phyloP scores from a whole-genome alignment of 2,888 invertebrate species.

The Tupiocoris notatus region DNA sequence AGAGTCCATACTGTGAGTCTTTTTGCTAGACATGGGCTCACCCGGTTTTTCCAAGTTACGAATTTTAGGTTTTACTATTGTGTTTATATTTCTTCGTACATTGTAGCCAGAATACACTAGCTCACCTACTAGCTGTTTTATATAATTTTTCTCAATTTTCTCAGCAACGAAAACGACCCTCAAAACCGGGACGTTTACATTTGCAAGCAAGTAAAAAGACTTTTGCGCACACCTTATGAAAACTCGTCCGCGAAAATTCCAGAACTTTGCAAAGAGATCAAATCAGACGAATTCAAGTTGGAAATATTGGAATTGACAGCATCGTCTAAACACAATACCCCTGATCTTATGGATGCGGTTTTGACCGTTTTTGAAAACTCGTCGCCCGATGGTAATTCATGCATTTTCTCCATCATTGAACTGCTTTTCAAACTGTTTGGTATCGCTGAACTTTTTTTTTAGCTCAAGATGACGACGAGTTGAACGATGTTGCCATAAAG shows the following conservation, averaged over 20 bases:
- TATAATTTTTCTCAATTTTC: too few species aligned
- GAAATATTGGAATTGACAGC: conserved; percentile 71
- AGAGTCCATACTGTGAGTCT: too few species aligned
- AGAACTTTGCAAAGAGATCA: conserved; percentile 63
- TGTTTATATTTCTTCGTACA: too few species aligned
- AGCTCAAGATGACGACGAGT: conserved; percentile 28
- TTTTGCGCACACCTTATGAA: conserved; percentile 60
- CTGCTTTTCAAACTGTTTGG: background rate
- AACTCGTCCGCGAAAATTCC: conserved; percentile 57
- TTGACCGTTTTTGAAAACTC: conserved; percentile 23
- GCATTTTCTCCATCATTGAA: background rate
- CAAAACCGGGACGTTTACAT: conserved; percentile 85
- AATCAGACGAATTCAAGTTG: conserved; percentile 69
- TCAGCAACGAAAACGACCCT: conserved; percentile 71
- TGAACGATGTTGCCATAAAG: conserved; percentile 14
- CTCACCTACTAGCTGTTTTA: too few species aligned
- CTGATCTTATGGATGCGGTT: conserved; percentile 58
- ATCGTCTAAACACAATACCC: conserved; percentile 63
- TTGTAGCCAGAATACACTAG: too few species aligned
- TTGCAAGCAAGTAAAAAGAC: conserved; percentile 70
- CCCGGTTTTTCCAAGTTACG: too few species aligned
- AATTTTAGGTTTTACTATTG: too few species aligned
- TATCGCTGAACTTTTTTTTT: background rate
- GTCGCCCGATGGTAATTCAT: background rate
- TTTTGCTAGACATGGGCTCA: too few species aligned